phyloP scores from a whole-genome alignment of 2,888 invertebrate genomes.

The Gisinianus flammeolus region DNA sequence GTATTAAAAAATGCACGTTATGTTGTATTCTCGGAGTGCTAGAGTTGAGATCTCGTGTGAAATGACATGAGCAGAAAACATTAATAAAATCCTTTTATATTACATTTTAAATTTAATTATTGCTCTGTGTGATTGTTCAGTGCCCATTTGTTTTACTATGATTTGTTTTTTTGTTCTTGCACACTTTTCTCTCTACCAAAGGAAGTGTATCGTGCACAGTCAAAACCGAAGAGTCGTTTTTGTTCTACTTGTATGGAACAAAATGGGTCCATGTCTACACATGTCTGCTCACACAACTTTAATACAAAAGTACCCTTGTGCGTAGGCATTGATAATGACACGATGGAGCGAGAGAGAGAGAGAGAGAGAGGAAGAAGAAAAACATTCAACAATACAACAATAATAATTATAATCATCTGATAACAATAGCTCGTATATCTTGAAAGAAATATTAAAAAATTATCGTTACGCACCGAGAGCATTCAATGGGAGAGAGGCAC shows the following conservation, averaged over 20 bases:
- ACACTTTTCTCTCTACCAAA: no score
- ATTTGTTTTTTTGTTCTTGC: no score
- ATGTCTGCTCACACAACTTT: background rate
- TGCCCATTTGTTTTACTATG: no score
- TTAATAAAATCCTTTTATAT: background rate
- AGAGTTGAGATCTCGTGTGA: no score
- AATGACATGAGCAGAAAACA: background rate
- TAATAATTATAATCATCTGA: constrained; percentile 2
- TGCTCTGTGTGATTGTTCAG: no score
- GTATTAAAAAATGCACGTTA: no score
- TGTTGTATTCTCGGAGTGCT: no score
- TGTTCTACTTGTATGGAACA: background rate
- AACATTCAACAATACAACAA: background rate
- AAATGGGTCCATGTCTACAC: background rate
- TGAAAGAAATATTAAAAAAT: constrained; percentile 11
- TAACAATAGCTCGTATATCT: constrained; percentile 16
- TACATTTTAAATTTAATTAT: background rate
- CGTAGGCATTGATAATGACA: background rate
- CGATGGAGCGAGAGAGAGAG: no score
- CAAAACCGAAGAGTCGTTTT: background rate
- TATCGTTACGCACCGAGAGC: background rate
- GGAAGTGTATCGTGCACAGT: no score
- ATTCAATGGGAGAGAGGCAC: background rate
- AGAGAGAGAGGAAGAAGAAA: background rate
- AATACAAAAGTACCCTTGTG: background rate